Base-by-base conservation (phyloP, 2,888 invertebrate genomes). In the Drosophila paucipuncta region DNA sequence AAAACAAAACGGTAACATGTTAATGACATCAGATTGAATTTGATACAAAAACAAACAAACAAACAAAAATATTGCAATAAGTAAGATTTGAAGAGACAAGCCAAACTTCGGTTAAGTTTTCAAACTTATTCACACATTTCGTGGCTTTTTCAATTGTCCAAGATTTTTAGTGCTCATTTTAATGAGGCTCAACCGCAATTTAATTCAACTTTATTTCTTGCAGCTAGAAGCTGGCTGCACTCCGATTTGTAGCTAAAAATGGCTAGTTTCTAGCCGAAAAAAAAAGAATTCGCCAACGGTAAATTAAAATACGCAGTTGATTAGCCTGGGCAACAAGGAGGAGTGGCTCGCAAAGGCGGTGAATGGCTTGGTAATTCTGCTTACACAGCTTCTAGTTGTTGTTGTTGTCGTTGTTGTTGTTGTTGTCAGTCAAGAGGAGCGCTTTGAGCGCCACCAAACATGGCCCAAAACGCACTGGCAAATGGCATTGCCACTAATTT, bases 301-400 rank as follows among this genome's bases (percentile, higher is more conserved):
- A 85, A 85, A 85, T 88, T 80, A 76, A 85, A 85, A 83, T 76
- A 83, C 84, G 87, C 78, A 89, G 85, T 79, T 84, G 89, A 85
- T 85, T 87, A 89, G 85, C 68, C 52, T 67, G 74, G 61, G 71
- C 72, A 70, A 43, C 28, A 69, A 53, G 74, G 63, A 33, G 68
- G 67, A 50, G 59, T 52, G 58, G 31, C 49, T 43, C 59, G 43
- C 43, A 58, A 52, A 74, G 63, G 37, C 69, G 69, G 79, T 64
- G 68, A 73, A 70, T 50, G 71, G 60, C 64, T 67, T 25, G 67
- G 25, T 28, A 64, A 25, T 47, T 61, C 50, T 33, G 53, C 55
- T 67, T 43, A n/a, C 28, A 18, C 50, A 30, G 50, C 28, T 50
- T 30, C 50, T 18, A 47, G 28, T 47, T 41, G 30, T 25, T 49